phyloP scores from a whole-genome alignment of 1,140 invertebrate genomes.

The Lordiphosa clarofinis region DNA sequence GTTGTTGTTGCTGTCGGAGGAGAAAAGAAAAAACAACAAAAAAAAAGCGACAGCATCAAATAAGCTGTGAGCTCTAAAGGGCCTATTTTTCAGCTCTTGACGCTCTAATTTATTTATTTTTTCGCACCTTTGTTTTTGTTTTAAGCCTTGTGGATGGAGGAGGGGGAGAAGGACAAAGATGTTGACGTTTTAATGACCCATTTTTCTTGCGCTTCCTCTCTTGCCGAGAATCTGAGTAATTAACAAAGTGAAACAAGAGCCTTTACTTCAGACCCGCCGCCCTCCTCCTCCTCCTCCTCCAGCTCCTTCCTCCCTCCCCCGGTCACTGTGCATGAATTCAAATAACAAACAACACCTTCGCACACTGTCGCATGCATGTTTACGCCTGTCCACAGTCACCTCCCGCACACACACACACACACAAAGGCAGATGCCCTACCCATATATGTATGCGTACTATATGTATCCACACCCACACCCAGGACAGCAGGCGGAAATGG shows the following conservation, averaged over 20 bases:
- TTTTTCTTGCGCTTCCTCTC: slow-evolving; percentile 21
- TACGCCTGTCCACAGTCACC: not conserved
- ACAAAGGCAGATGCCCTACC: slow-evolving; percentile 8
- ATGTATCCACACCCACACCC: not conserved
- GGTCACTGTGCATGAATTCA: slow-evolving; percentile 7
- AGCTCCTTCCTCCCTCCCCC: not conserved
- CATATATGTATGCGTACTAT: not conserved
- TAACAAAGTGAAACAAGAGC: slow-evolving; percentile 22
- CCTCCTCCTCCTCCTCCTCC: too few species aligned
- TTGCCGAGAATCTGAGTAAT: slow-evolving; percentile 14
- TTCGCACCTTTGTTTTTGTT: slow-evolving; percentile 21
- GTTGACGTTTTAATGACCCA: slow-evolving; percentile 24
- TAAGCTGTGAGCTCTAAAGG: slow-evolving; percentile 20
- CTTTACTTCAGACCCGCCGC: slow-evolving; percentile 12
- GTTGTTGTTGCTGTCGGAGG: not conserved
- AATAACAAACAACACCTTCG: slow-evolving; percentile 21
- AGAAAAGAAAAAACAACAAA: not conserved
- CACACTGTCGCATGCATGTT: slow-evolving; percentile 5
- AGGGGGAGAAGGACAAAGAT: slow-evolving; percentile 12
- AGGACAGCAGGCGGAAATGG: not conserved
- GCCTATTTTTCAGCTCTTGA: slow-evolving; percentile 23
- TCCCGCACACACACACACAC: slow-evolving; percentile 3
- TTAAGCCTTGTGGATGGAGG: slow-evolving; percentile 4
- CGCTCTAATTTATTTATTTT: slow-evolving; percentile 25
- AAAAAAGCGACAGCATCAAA: slow-evolving; percentile 10